Conservation (phyloP, 2,797 vertebrate genomes). For the Lutjanus argentimaculatus region DNA sequence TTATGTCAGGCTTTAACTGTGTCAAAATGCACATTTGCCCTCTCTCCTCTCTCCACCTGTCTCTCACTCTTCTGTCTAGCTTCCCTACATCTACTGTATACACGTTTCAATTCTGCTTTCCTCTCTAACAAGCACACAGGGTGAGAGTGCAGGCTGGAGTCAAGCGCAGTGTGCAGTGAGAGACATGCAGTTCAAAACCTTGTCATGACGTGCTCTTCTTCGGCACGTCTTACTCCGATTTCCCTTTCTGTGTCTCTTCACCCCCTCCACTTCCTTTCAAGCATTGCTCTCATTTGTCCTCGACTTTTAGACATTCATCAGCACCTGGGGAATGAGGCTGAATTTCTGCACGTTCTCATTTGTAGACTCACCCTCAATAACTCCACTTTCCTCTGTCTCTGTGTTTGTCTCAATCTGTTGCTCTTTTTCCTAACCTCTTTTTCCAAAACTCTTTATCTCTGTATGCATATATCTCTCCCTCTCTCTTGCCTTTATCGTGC, state of each 20-base stretch:
- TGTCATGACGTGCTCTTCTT: slow-evolving; percentile 67
- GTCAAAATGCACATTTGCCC: slow-evolving; percentile 49
- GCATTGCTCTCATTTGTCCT: slow-evolving; percentile 36
- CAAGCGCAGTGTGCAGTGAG: slow-evolving; percentile 69
- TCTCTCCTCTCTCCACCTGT: slow-evolving; percentile 28
- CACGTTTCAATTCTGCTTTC: slow-evolving; percentile 53
- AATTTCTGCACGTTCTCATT: slow-evolving; percentile 36
- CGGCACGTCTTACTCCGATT: slow-evolving; percentile 40
- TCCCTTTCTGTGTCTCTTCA: slow-evolving; percentile 39
- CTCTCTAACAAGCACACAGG: slow-evolving; percentile 75
- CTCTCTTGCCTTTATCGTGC: slow-evolving; percentile 39
- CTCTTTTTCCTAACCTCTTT: slow-evolving; percentile 37
- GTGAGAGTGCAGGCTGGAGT: slow-evolving; percentile 77
- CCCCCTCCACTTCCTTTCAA: slow-evolving; percentile 33
- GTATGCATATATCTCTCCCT: slow-evolving; percentile 28
- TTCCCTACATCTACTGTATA: slow-evolving; percentile 27
- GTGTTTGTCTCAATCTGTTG: slow-evolving; percentile 46
- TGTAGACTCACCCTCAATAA: slow-evolving; percentile 40
- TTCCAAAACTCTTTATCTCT: slow-evolving; percentile 28
- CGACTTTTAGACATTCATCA: slow-evolving; percentile 41
- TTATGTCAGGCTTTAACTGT: slow-evolving; percentile 40
- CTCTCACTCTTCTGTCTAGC: slow-evolving; percentile 24
- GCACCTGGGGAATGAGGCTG: slow-evolving; percentile 42
- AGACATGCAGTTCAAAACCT: slow-evolving; percentile 78
- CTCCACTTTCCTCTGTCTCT: slow-evolving; percentile 35